Conservation (phyloP, 2,797 vertebrate species). For the Podarcis lilfordi region DNA sequence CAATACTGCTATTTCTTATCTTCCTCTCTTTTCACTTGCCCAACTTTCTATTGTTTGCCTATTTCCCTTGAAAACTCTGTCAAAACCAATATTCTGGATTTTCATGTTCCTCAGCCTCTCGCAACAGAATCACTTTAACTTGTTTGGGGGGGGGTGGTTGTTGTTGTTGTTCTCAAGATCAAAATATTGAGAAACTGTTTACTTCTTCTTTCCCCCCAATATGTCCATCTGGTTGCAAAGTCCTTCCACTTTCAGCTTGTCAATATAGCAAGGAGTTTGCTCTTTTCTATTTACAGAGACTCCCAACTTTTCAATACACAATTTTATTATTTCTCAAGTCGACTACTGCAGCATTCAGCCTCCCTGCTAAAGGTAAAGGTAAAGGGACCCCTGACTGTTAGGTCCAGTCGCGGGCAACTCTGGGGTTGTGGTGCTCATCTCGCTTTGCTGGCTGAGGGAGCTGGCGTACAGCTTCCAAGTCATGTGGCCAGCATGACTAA, state of each 20-base stretch:
- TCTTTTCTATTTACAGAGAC: background rate
- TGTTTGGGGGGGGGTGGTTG: background rate
- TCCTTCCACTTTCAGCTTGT: background rate
- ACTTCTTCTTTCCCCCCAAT: background rate
- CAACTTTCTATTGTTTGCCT: background rate
- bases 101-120: no score
- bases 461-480: no score
- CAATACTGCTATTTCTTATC: background rate
- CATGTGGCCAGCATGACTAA: no score
- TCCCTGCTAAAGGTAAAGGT: no score
- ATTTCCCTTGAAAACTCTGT: background rate
- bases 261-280: background rate
- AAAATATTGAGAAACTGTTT: background rate
- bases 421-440: no score
- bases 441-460: no score
- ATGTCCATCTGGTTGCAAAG: background rate
- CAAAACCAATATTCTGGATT: background rate
- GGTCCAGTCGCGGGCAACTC: no score
- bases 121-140: background rate
- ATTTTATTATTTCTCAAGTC: background rate
- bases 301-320: background rate
- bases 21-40: background rate
- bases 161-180: background rate
- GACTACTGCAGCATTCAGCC: background rate
- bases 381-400: no score